These are phyloP conservation scores for Dendrolimus houi DNA, from an alignment of 2,888 invertebrate genomes.

Conservation along the genomic window DNA sequence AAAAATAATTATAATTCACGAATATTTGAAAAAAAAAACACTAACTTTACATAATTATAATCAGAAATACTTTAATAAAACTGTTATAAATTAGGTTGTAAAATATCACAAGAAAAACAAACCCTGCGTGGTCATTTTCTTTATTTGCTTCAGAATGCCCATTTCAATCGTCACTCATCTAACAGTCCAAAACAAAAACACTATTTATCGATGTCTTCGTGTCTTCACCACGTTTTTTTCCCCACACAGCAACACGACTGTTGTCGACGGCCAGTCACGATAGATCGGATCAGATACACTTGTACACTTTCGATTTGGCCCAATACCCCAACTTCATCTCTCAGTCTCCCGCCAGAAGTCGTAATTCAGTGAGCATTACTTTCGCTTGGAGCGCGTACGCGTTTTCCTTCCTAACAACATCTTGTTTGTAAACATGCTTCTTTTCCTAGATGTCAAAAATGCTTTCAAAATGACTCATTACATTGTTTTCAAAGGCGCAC, in stretches of 20 bases:
- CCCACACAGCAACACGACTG: slow-evolving; percentile 21
- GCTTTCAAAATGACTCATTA: too few relatives aligned
- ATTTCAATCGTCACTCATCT: slow-evolving; percentile 21
- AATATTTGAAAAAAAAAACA: too few relatives aligned
- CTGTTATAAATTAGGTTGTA: too few relatives aligned
- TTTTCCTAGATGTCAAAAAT: too few relatives aligned
- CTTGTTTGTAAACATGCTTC: too few relatives aligned
- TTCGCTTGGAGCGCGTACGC: slow-evolving; percentile 9
- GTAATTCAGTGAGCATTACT: slow-evolving; percentile 10
- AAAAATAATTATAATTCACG: too few relatives aligned
- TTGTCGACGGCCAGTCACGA: slow-evolving; percentile 35
- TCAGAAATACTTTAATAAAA: too few relatives aligned
- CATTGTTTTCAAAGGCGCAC: too few relatives aligned
- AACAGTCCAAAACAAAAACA: slow-evolving; percentile 17
- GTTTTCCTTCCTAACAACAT: not conserved
- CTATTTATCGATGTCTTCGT: slow-evolving; percentile 2
- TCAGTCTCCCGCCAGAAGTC: slow-evolving; percentile 47
- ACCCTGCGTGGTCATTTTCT: slow-evolving; percentile 60
- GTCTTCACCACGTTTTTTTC: not conserved
- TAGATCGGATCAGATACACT: slow-evolving; percentile 46
- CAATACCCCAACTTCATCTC: slow-evolving; percentile 15
- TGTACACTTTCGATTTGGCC: slow-evolving; percentile 29
- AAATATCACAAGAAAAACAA: slow-evolving; percentile 3
- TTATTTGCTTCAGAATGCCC: slow-evolving; percentile 68
- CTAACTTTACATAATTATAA: too few relatives aligned